These are phyloP conservation scores for Saguinus imperator DNA, from an alignment of 2,113 vertebrate species.

Conservation along the genomic window DNA sequence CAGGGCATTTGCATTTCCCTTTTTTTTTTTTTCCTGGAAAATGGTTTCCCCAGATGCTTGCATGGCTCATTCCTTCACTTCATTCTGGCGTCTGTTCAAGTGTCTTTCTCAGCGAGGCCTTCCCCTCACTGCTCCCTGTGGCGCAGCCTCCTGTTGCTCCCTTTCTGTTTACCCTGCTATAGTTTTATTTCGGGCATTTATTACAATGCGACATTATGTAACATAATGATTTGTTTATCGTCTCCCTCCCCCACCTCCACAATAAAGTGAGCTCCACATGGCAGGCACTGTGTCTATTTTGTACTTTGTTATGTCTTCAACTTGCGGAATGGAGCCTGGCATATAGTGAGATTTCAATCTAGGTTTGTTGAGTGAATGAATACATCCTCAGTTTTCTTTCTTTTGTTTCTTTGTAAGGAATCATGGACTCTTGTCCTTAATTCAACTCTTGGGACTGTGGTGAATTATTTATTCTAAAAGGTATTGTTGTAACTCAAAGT, in stretches of 20 bases:
- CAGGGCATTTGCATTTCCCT: neutral
- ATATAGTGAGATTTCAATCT: constrained; percentile 46
- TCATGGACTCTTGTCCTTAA: constrained; percentile 34
- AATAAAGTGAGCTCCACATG: neutral
- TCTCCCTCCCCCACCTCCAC: neutral
- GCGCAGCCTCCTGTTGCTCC: neutral
- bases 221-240: constrained; percentile 11
- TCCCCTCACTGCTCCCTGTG: neutral
- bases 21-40: neutral
- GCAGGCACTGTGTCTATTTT: neutral
- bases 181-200: constrained; percentile 1
- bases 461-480: constrained; percentile 49
- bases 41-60: neutral
- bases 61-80: neutral
- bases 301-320: constrained; percentile 31
- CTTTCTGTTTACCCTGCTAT: neutral
- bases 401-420: constrained; percentile 43
- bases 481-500: neutral
- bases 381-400: constrained; percentile 33
- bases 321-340: constrained; percentile 40
- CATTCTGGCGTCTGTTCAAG: neutral
- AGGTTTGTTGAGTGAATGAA: constrained; percentile 57
- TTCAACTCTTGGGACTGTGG: constrained; percentile 21
- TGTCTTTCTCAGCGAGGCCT: neutral
- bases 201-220: neutral